phyloP scores from a whole-genome alignment of 2,888 invertebrate genomes.

The Chymomyza fuscimana region DNA sequence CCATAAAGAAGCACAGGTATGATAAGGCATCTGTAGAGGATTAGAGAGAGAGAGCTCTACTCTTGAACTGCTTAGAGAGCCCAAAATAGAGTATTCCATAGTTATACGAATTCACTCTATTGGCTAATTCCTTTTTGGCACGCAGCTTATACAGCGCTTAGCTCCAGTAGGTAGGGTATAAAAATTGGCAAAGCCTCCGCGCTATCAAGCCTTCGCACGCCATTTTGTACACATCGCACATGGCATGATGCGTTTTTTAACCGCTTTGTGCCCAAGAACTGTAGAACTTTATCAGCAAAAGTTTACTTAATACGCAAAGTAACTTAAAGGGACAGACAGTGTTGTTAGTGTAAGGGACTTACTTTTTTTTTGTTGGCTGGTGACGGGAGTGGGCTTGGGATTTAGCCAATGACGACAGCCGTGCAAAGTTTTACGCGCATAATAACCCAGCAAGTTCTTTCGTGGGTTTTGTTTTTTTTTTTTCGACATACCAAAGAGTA shows the following conservation, averaged over 20 bases:
- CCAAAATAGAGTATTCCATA: no score
- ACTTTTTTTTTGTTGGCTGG: no score
- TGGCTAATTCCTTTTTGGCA: no score
- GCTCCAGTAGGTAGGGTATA: background rate
- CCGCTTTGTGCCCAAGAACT: slow-evolving; percentile 41
- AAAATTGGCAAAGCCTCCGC: background rate
- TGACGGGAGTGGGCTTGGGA: background rate
- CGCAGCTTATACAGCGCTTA: background rate
- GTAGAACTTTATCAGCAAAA: slow-evolving; percentile 72
- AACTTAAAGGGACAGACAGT: slow-evolving; percentile 52
- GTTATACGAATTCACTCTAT: no score
- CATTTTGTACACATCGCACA: slow-evolving; percentile 48
- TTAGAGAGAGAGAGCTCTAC: no score
- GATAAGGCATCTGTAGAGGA: no score
- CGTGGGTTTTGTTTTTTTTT: slow-evolving; percentile 9
- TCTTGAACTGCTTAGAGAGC: no score
- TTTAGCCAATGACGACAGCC: background rate
- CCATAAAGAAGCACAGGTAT: no score
- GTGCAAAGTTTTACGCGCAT: slow-evolving; percentile 67
- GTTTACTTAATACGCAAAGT: slow-evolving; percentile 74
- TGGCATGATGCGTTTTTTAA: slow-evolving; percentile 21
- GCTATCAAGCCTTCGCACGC: slow-evolving; percentile 38
- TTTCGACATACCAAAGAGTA: slow-evolving; percentile 18
- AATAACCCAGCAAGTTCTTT: slow-evolving; percentile 62
- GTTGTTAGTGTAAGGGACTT: background rate